phyloP scores from a whole-genome alignment of 2,888 invertebrate genomes.

The Stenurella melanura region DNA sequence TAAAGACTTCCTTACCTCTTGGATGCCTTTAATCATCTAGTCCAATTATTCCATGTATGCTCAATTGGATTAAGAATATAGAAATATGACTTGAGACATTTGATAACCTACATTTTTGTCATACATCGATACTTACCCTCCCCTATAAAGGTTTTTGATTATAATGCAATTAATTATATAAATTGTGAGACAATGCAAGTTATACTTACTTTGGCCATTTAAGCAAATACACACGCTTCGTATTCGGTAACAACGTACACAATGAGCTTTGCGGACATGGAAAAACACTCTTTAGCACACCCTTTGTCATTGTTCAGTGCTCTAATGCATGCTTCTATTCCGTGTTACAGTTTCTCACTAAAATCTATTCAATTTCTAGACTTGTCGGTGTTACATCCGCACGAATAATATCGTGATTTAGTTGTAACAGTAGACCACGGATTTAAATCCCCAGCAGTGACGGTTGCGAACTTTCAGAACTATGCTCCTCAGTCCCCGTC shows the following conservation, averaged over 20 bases:
- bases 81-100: no score
- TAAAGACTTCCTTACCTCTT: no score
- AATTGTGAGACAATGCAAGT: background rate
- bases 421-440: background rate
- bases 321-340: background rate
- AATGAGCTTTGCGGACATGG: background rate
- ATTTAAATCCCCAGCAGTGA: constrained; percentile 7
- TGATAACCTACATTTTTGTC: no score
- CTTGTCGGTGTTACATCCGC: background rate
- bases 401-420: constrained; percentile 9
- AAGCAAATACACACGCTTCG: background rate
- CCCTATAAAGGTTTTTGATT: no score
- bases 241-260: background rate
- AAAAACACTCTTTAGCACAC: constrained; percentile 9
- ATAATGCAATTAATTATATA: no score
- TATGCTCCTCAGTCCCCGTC: no score
- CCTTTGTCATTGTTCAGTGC: background rate
- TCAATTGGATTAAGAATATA: no score
- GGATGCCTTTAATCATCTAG: no score
- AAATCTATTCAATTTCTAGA: constrained; percentile 5
- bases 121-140: no score
- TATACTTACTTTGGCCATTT: background rate
- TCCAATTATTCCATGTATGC: no score
- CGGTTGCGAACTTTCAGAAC: background rate
- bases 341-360: constrained; percentile 4